Evolutionary conservation across 2,888 invertebrate genomes (phyloP).

Genomic region (Heliothis peltigera): DNA sequence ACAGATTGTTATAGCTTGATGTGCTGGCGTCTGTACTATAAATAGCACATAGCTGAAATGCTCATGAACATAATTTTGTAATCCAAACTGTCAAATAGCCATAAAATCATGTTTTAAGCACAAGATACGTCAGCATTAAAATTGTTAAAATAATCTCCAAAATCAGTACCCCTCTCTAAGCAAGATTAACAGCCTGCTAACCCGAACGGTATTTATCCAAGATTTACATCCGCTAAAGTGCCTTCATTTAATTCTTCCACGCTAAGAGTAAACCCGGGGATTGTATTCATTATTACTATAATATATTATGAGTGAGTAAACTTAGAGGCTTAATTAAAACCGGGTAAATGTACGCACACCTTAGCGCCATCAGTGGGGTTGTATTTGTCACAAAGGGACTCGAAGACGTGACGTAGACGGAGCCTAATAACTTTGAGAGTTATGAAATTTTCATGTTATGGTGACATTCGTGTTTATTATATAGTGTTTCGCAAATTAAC

Average conservation of each 20-base stretch:
- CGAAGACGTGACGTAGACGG: conserved; percentile 32
- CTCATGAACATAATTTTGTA: too few relatives aligned
- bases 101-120: too few relatives aligned
- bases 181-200: conserved; percentile 43
- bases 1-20: too few relatives aligned
- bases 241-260: conserved; percentile 57
- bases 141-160: conserved; percentile 19
- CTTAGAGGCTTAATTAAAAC: conserved; percentile 70
- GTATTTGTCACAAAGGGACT: conserved; percentile 51
- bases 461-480: conserved; percentile 54
- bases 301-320: conserved; percentile 65
- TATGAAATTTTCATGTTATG: conserved; percentile 54
- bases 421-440: conserved; percentile 50
- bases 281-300: conserved; percentile 65
- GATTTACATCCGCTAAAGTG: conserved; percentile 51
- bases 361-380: conserved; percentile 46
- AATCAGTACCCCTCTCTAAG: conserved; percentile 29
- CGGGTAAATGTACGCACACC: conserved; percentile 60
- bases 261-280: conserved; percentile 49
- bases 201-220: conserved; percentile 33
- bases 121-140: not conserved
- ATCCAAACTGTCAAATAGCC: too few relatives aligned
- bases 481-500: conserved; percentile 45
- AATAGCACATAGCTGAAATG: too few relatives aligned
- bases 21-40: too few relatives aligned